phyloP scores from a whole-genome alignment of 2,797 vertebrate genomes.

The Pseudocheirus occidentalis region DNA sequence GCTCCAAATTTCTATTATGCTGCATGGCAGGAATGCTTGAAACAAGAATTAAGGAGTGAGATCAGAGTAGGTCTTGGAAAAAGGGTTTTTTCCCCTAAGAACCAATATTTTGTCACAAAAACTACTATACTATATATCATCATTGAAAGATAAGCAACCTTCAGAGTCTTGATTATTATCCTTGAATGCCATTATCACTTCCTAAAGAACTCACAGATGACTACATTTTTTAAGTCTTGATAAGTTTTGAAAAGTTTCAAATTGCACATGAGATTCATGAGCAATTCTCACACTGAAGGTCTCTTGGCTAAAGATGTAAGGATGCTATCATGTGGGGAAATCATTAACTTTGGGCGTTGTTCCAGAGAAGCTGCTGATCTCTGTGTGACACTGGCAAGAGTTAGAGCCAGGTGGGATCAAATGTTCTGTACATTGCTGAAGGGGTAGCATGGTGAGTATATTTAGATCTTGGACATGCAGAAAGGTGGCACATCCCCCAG shows the following conservation, averaged over 20 bases:
- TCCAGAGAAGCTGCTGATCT: conserved; percentile 65
- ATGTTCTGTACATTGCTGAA: conserved; percentile 44
- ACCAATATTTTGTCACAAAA: conserved; percentile 39
- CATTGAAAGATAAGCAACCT: conserved; percentile 42
- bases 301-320: conserved; percentile 46
- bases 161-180: conserved; percentile 38
- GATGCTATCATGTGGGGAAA: conserved; percentile 42
- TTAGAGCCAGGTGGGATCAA: conserved; percentile 60
- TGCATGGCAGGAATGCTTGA: not conserved
- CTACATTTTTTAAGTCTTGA: conserved; percentile 17
- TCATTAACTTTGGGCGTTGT: conserved; percentile 59
- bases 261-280: conserved; percentile 4
- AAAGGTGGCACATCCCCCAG: not conserved
- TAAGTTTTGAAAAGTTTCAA: conserved; percentile 10
- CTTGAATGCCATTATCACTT: conserved; percentile 19
- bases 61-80: not conserved
- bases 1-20: not conserved
- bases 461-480: conserved; percentile 31
- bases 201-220: conserved; percentile 39
- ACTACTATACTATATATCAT: conserved; percentile 37
- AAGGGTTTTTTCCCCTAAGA: conserved; percentile 20
- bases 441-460: conserved; percentile 11
- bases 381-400: conserved; percentile 64
- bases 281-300: conserved; percentile 1
- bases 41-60: not conserved